Conservation (phyloP, 1,140 invertebrate genomes). For the Caerostris extrusa region DNA sequence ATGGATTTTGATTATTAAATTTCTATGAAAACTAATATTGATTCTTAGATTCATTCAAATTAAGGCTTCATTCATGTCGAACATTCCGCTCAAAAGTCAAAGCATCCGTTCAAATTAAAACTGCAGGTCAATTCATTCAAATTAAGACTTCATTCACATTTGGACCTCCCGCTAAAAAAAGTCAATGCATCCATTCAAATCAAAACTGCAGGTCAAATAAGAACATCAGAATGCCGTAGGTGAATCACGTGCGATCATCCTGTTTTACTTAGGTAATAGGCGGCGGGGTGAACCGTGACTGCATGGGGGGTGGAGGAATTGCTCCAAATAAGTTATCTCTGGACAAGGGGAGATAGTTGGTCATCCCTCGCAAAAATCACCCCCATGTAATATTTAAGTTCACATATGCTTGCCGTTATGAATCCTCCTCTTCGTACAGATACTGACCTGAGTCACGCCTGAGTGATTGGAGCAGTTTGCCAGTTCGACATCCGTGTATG, state of each 20-base stretch:
- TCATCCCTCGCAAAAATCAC: constrained; percentile 30
- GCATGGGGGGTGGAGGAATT: not conserved
- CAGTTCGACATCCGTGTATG: not conserved
- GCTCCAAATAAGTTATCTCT: constrained; percentile 22
- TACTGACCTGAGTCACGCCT: constrained; percentile 2
- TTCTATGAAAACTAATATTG: too few relatives aligned
- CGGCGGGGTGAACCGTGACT: not conserved
- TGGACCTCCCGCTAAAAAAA: too few relatives aligned
- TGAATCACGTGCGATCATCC: not conserved
- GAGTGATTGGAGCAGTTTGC: not conserved
- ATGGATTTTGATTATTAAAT: too few relatives aligned
- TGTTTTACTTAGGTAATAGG: constrained; percentile 29
- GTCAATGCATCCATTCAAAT: too few relatives aligned
- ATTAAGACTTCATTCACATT: too few relatives aligned
- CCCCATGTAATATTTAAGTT: constrained; percentile 46
- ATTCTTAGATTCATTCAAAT: too few relatives aligned
- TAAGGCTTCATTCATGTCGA: too few relatives aligned
- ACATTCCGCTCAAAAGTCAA: too few relatives aligned
- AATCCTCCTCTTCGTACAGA: not conserved
- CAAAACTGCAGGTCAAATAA: not conserved
- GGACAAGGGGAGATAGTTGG: constrained; percentile 13
- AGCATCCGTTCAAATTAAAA: too few relatives aligned
- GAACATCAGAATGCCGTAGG: not conserved
- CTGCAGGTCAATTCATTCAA: too few relatives aligned
- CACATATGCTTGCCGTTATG: constrained; percentile 62